A percentile compares a stretch with the other conserved stretches of the same genome.
Conservation (phyloP, 2,113 vertebrate species). For the Sisor rabdophorus region DNA sequence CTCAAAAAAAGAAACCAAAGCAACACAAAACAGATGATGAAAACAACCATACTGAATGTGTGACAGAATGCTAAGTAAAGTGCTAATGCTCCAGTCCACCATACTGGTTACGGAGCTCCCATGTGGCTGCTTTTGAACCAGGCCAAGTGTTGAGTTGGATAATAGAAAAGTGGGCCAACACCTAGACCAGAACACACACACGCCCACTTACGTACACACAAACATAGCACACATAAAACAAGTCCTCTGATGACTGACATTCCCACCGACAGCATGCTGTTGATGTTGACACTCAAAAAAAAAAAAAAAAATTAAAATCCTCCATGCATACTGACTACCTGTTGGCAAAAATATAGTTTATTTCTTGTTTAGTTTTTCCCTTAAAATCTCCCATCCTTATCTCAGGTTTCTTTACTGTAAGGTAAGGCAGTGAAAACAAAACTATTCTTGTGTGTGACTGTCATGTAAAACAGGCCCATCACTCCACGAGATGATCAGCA, state of each 20-base stretch:
- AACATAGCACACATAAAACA: conserved; percentile 68
- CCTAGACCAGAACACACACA: not conserved
- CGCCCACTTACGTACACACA: conserved; percentile 2
- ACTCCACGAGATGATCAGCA: conserved; percentile 60
- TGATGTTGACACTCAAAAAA: conserved; percentile 74
- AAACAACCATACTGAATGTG: conserved; percentile 56
- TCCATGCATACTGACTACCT: conserved; percentile 74
- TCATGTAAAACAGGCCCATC: conserved; percentile 55
- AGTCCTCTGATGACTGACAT: conserved; percentile 78
- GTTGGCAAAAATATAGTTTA: conserved; percentile 51
- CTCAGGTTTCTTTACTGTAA: conserved; percentile 44
- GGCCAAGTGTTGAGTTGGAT: conserved; percentile 14
- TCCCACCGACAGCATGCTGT: conserved; percentile 94
- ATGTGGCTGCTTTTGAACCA: conserved; percentile 20
- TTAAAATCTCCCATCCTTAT: conserved; percentile 43
- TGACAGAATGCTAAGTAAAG: conserved; percentile 67
- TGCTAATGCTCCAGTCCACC: conserved; percentile 71
- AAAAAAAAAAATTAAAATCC: conserved; percentile 63
- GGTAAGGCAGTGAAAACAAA: conserved; percentile 52
- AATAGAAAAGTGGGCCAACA: conserved; percentile 15
- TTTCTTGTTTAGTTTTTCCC: conserved; percentile 44
- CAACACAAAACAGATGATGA: conserved; percentile 31
- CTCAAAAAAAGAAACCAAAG: conserved; percentile 29
- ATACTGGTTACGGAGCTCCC: conserved; percentile 23
- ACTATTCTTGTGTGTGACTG: conserved; percentile 47